phyloP scores from a whole-genome alignment of 2,888 invertebrate genomes.

The Athalia rosae region DNA sequence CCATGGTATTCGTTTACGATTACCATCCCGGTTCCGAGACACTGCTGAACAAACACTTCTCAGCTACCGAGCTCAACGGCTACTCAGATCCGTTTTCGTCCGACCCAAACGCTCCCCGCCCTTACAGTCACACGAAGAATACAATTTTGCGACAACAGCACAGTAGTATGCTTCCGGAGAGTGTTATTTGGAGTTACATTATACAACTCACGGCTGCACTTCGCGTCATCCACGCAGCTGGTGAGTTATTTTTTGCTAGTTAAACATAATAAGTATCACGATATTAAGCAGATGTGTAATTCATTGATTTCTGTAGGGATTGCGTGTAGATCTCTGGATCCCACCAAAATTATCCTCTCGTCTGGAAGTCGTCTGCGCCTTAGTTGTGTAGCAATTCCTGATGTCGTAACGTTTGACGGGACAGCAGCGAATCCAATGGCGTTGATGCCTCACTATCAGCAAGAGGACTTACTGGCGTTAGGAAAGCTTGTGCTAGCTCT shows the following conservation, averaged over 20 bases:
- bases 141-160: conserved; percentile 86
- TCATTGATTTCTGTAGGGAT: conserved; percentile 73
- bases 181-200: conserved; percentile 95
- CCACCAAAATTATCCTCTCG: conserved; percentile 91
- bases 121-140: conserved; percentile 89
- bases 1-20: conserved; percentile 96
- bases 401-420: conserved; percentile 86
- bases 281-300: too few species aligned
- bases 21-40: conserved; percentile 95
- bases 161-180: conserved; percentile 87
- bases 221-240: conserved; percentile 88
- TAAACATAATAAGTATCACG: background rate
- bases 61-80: conserved; percentile 79
- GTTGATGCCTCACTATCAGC: conserved; percentile 85
- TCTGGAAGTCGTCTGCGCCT: conserved; percentile 85
- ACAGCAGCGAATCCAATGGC: conserved; percentile 80
- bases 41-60: conserved; percentile 89
- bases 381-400: conserved; percentile 87
- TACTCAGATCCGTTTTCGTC: conserved; percentile 88
- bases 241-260: conserved; percentile 53
- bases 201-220: conserved; percentile 96
- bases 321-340: conserved; percentile 90
- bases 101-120: conserved; percentile 87
- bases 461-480: conserved; percentile 93
- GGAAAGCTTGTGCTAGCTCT: conserved; percentile 94